Conservation (phyloP, 2,797 vertebrate species). For the Alosa sapidissima region DNA sequence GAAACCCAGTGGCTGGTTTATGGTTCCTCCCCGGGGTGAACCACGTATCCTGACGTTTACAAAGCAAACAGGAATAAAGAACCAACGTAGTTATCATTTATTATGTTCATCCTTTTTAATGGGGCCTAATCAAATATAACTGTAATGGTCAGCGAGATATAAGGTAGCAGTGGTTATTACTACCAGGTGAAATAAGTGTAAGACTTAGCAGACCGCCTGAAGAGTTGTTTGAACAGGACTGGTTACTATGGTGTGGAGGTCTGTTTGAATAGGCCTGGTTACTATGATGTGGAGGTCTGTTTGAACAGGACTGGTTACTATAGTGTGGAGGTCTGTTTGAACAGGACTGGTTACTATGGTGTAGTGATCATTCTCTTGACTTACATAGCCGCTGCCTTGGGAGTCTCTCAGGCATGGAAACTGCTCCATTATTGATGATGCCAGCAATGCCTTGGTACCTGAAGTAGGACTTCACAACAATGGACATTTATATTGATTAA, state of each 20-base stretch:
- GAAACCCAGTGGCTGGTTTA: not conserved
- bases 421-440: conserved; percentile 20
- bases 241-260: too few relatives aligned
- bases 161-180: too few relatives aligned
- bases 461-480: conserved; percentile 21
- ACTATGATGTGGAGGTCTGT: too few relatives aligned
- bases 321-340: not conserved
- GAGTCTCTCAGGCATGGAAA: conserved; percentile 26
- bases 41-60: not conserved
- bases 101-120: not conserved
- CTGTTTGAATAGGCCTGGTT: too few relatives aligned
- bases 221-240: too few relatives aligned
- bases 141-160: not conserved
- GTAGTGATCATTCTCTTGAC: not conserved
- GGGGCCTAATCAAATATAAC: too few relatives aligned
- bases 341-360: not conserved
- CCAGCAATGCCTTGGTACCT: not conserved
- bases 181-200: too few relatives aligned
- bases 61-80: not conserved
- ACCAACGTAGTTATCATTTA: too few relatives aligned
- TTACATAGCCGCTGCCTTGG: conserved; percentile 26
- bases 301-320: too few relatives aligned
- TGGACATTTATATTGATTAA: not conserved
- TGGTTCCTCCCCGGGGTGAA: not conserved
- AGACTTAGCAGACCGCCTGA: too few relatives aligned